These are phyloP conservation scores for Myrmecophaga tridactyla DNA, from an alignment of 2,113 vertebrate genomes.

Conservation along the genomic window DNA sequence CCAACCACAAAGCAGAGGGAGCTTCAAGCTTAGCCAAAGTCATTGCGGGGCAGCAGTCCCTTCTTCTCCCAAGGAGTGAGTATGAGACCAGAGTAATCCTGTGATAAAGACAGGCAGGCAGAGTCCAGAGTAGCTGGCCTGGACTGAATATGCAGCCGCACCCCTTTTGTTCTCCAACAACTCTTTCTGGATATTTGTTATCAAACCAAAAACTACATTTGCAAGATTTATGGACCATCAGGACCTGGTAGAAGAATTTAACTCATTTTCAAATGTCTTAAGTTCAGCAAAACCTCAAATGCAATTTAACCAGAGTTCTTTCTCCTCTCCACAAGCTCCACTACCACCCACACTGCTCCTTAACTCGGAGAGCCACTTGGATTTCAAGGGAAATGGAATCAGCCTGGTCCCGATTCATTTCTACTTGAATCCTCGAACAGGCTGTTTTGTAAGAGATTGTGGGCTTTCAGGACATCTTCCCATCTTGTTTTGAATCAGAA, in stretches of 20 bases:
- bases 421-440: not conserved
- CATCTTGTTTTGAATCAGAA: constrained; percentile 57
- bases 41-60: not conserved
- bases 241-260: not conserved
- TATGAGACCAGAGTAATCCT: not conserved
- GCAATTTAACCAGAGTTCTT: not conserved
- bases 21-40: not conserved
- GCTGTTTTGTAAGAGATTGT: not conserved
- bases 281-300: not conserved
- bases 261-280: constrained; percentile 26
- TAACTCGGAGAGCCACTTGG: not conserved
- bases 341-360: not conserved
- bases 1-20: not conserved
- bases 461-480: not conserved
- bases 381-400: constrained; percentile 3
- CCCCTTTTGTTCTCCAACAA: not conserved
- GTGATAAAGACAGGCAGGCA: not conserved
- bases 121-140: not conserved
- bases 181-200: not conserved
- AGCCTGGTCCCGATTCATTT: not conserved
- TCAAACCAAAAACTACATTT: constrained; percentile 13
- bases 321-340: not conserved
- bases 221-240: not conserved
- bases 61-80: not conserved
- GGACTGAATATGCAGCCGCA: not conserved